phyloP scores from a whole-genome alignment of 1,140 invertebrate species.

The Drosophila murphyi region DNA sequence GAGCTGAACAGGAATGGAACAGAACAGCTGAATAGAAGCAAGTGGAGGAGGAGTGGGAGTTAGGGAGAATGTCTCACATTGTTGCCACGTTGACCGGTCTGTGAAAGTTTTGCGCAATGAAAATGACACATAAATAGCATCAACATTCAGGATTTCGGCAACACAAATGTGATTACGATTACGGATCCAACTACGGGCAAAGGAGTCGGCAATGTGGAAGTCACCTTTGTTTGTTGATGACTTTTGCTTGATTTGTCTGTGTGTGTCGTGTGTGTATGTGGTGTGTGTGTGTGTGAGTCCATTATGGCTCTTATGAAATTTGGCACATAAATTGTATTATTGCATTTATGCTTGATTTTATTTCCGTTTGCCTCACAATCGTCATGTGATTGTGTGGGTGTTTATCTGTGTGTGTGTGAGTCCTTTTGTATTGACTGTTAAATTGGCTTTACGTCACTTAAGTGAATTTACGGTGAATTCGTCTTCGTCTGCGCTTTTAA shows the following conservation, averaged over 20 bases:
- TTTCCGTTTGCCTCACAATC: slow-evolving; percentile 68
- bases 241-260: slow-evolving; percentile 57
- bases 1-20: slow-evolving; percentile 7
- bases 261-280: slow-evolving; percentile 20
- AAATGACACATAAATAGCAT: slow-evolving; percentile 76
- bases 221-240: slow-evolving; percentile 76
- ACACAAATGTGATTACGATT: slow-evolving; percentile 77
- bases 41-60: not conserved
- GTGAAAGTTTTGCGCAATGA: slow-evolving; percentile 58
- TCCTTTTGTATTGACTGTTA: slow-evolving; percentile 62
- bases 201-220: slow-evolving; percentile 28
- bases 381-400: slow-evolving; percentile 60
- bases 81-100: slow-evolving; percentile 57
- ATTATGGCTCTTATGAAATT: slow-evolving; percentile 81
- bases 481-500: slow-evolving; percentile 58
- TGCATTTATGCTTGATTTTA: slow-evolving; percentile 84
- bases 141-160: slow-evolving; percentile 50
- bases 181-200: slow-evolving; percentile 29
- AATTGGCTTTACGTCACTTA: slow-evolving; percentile 73
- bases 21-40: not conserved
- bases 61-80: slow-evolving; percentile 49
- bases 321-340: slow-evolving; percentile 84
- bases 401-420: slow-evolving; percentile 12
- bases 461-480: slow-evolving; percentile 68
- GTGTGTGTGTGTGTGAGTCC: slow-evolving; percentile 50